These are phyloP conservation scores for Huso huso DNA, from an alignment of 2,797 vertebrate genomes.

Conservation along the genomic window DNA sequence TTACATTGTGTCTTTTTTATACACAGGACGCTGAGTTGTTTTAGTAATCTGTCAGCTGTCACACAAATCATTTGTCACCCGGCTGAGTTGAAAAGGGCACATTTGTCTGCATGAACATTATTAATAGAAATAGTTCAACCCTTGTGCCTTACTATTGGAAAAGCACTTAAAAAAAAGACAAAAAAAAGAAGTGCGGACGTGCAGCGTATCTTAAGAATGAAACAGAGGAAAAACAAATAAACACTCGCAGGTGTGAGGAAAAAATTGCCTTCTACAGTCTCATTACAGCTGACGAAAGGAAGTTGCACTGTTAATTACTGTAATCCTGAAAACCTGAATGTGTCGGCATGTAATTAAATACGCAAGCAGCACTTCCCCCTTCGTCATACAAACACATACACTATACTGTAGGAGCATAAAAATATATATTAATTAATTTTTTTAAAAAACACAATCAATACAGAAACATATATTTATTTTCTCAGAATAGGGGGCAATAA, in stretches of 20 bases:
- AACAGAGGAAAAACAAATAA: background rate
- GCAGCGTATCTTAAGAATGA: no score
- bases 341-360: background rate
- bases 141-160: background rate
- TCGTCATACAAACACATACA: no score
- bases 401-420: no score
- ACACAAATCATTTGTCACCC: constrained; percentile 17
- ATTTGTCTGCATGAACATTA: constrained; percentile 5
- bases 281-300: no score
- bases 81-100: constrained; percentile 17
- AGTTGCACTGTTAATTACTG: background rate
- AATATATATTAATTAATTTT: no score
- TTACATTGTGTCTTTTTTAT: background rate
- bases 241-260: background rate
- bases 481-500: no score
- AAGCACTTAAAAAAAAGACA: background rate
- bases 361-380: background rate
- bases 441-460: no score
- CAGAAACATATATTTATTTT: no score
- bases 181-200: no score
- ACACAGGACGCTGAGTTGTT: constrained; percentile 10
- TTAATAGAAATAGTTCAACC: constrained; percentile 3
- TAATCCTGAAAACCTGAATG: background rate
- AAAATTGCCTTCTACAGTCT: no score
- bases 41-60: constrained; percentile 20